Base-by-base conservation (phyloP, 2,113 vertebrate genomes). In the Aegithalos caudatus region DNA sequence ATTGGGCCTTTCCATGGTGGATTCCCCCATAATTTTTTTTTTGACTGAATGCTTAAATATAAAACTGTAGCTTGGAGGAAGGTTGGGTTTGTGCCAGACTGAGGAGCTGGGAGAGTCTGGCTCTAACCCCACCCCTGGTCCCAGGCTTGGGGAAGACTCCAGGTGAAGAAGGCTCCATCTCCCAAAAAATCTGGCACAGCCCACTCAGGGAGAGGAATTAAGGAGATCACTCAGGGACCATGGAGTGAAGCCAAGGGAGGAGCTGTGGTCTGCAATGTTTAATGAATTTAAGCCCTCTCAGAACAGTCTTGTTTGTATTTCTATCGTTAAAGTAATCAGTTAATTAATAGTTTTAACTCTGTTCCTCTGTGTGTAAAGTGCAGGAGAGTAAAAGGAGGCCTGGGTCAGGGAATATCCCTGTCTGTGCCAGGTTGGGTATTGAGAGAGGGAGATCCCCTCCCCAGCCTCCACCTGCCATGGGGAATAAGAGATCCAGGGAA, bases 21-120 rank as follows among this genome's bases (percentile, higher is more conserved):
- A 1, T 12, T 66, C 3, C 3, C 31, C 6, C 14, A 1, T 17
- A n/a, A 3, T 10, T 37, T 57, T 76, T 58, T 53, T 10, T 20
- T 91, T 83, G 28, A 12, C 40, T 53, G 58, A 50, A 47, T 27
- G 16, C 44, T 31, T 16, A 35, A 29, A 21, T 33, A 4, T 1
- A 21, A 42, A 38, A 18, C 21, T 19, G 22, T 31, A 31, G 53
- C 28, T 73, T 1, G 2, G 44, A 76, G 29, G 40, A 86, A 40
- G 33, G 48, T 35, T 66, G 51, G 4, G 23, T 62, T 72, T 27
- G 29, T 69, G 51, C 73, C 0, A 1, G 38, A 60, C 19, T 19
- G 54, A 58, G 66, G 72, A 38, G 6, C 7, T 56, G 53, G 69
- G 38, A 57, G 20, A 72, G 13, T 22, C 28, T 2, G 3, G 15